Conservation (phyloP, 92 coral and sea anemone genomes). For the Muricea muricata region DNA sequence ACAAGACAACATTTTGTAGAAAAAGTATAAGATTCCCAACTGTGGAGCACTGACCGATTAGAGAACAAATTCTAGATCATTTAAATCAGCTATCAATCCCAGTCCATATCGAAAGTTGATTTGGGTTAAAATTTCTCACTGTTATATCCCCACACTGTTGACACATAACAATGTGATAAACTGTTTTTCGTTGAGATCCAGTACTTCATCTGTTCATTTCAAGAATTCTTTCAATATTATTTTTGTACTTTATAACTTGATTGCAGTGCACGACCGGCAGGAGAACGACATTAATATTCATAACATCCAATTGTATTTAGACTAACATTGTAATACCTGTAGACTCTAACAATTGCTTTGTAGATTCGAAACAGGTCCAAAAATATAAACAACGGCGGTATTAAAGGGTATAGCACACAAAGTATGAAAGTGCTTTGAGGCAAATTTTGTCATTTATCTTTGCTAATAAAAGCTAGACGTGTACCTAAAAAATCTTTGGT, state of each 20-base stretch:
- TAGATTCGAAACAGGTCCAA: constrained; percentile 16
- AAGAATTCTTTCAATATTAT: not conserved
- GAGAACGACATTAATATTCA: constrained; percentile 36
- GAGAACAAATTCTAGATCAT: not conserved
- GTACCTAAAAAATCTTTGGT: no score
- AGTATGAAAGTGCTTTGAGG: not conserved
- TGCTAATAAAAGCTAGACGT: no score
- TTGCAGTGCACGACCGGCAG: not conserved
- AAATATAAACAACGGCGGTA: not conserved
- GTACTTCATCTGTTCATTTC: not conserved
- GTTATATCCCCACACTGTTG: no score
- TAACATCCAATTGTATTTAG: constrained; percentile 23
- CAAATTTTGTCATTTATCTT: no score
- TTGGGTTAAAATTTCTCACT: not conserved
- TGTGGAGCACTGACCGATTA: not conserved
- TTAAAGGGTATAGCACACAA: not conserved
- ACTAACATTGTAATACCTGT: constrained; percentile 23
- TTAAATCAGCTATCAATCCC: not conserved
- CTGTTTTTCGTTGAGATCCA: not conserved
- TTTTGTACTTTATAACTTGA: not conserved
- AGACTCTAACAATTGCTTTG: constrained; percentile 30
- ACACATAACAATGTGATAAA: no score
- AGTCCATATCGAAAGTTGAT: not conserved
- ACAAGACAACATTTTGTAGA: not conserved
- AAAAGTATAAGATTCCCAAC: not conserved